Evolutionary conservation across 2,888 invertebrate genomes (phyloP), one percentile per base, ranked within the genome.

Genomic region (Pycnomerus fuliginosus): DNA sequence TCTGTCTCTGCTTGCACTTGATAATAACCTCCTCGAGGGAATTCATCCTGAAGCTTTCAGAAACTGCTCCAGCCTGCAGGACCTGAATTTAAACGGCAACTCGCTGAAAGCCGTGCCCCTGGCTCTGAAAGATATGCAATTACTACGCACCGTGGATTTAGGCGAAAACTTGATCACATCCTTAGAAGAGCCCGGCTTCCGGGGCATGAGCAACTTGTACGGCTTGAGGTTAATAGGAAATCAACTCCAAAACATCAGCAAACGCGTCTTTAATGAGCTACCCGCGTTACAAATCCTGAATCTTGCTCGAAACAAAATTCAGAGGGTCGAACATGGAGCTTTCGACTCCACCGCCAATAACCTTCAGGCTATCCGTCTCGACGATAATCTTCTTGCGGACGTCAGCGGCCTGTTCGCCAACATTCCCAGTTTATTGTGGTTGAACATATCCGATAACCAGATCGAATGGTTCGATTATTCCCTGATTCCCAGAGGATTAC

Each of bases 391-490:
- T 54, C 74, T 95, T 44, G 83, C 82, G 40, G 87, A 90, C 70
- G 84, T 94, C 53, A 86, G 85, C 66, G 88, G 87, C 24, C 76
- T 93, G 52, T 93, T 94, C 70, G 82, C 83, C 57, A 85, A 90
- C 70, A 84, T 91, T 67, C 84, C 87, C 7, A 87, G 85, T 60
- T 74, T 94, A 56, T 77, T 90, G 64, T 92, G 90, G 90, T 75
- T 94, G 37, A 94, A 94, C 74, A 85, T 94, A 64, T 91, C 91
- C 53, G 91, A 91, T 75, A 94, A 94, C 78, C 83, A 84, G 69
- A 79, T 94, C 65, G 84, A 85, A 67, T 85, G 87, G 80, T 93
- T 94, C 73, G 92, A 93, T 74, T 94, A 90, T 70, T 80, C 86
- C 15, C 80, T 89, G 56, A 83, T 94, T 52, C 93, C 94, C 8